Evolutionary conservation across 2,797 vertebrate species (phyloP).

Genomic region (Thripadectes ignobilis): DNA sequence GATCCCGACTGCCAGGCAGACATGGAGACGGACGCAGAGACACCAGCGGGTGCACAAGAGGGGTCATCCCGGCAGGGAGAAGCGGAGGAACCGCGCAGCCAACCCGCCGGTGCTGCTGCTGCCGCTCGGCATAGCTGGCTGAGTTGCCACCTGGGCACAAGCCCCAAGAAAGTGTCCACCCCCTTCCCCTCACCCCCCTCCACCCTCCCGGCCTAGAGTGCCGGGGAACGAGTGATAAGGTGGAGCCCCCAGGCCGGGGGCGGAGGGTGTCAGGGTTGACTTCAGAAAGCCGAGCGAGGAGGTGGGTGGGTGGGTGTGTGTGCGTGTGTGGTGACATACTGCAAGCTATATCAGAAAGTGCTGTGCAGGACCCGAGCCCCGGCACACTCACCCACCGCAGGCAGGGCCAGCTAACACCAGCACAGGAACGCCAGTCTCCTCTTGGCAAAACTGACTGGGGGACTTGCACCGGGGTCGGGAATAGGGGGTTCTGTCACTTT

Average conservation of each 20-base stretch:
- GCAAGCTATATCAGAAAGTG: conserved; percentile 76
- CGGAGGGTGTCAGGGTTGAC: not conserved
- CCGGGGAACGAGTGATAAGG: not conserved
- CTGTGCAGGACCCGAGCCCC: conserved; percentile 41
- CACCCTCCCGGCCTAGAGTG: not conserved
- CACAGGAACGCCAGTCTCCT: not conserved
- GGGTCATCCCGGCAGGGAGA: conserved; percentile 13
- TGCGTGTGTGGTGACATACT: conserved; percentile 12
- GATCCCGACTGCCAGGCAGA: conserved; percentile 17
- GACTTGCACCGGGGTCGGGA: not conserved
- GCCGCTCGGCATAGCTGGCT: not conserved
- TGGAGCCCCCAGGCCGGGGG: not conserved
- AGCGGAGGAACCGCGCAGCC: not conserved
- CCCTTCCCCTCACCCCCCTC: not conserved
- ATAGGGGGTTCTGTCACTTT: not conserved
- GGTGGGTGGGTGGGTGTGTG: not conserved
- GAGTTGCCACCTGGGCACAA: conserved; percentile 39
- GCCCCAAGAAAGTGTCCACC: not conserved
- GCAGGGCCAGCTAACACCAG: not conserved
- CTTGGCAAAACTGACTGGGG: not conserved
- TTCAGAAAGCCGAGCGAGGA: not conserved
- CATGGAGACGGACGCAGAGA: not conserved
- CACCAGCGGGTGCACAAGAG: not conserved
- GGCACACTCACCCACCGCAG: conserved; percentile 18
- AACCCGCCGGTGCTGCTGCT: not conserved